Conservation (phyloP, 2,113 vertebrate species). For the Trematocara unimaculatum region DNA sequence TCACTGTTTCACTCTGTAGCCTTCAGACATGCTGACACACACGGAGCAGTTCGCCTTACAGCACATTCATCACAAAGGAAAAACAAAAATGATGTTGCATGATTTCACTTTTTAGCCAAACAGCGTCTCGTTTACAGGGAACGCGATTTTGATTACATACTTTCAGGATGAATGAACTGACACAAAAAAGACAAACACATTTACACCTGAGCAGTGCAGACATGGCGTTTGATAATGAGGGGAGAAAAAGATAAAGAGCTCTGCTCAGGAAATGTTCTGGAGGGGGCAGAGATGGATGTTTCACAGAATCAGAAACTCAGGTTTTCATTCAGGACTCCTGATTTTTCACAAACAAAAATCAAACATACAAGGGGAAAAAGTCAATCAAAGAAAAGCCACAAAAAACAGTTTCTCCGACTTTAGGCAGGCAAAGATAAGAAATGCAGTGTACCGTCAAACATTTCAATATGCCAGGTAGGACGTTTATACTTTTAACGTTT, state of each 20-base stretch:
- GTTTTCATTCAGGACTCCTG: neutral
- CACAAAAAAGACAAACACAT: neutral
- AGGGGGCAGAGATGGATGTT: neutral
- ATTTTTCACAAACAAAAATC: neutral
- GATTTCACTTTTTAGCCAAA: neutral
- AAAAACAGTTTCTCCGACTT: fast-evolving
- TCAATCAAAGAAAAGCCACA: fast-evolving
- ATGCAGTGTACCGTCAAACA: neutral
- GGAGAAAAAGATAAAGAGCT: neutral
- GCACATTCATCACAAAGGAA: neutral
- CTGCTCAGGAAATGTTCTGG: neutral
- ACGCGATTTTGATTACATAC: neutral
- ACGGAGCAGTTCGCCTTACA: neutral
- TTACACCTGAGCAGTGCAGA: neutral
- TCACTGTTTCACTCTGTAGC: neutral
- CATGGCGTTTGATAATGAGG: neutral
- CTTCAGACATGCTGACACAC: fast-evolving
- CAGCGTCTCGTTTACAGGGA: fast-evolving
- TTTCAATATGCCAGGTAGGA: fast-evolving
- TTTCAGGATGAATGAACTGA: neutral
- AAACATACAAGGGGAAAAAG: neutral
- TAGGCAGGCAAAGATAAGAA: neutral
- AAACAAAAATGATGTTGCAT: fast-evolving
- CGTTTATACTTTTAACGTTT: neutral
- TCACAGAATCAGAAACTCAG: neutral